These are phyloP conservation scores for cat (Felis catus) DNA, from an alignment of 2,113 vertebrate genomes.

Conservation along the genomic window DNA sequence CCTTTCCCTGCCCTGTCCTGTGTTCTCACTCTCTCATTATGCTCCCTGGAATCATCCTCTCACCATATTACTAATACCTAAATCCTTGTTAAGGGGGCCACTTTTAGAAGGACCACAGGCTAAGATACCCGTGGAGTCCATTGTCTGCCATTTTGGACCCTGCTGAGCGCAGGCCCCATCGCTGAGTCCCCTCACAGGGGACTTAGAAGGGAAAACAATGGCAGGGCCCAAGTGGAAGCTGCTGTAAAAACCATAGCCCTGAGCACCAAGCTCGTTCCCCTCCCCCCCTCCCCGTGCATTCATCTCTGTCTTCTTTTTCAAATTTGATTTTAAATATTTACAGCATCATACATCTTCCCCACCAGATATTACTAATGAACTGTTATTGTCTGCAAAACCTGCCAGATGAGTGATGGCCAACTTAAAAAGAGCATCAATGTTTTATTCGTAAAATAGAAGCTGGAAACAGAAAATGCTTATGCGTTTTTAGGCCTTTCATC, in stretches of 20 bases:
- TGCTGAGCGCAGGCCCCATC: neutral
- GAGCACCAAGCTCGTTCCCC: slow-evolving; percentile 83
- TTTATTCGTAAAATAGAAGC: slow-evolving; percentile 98
- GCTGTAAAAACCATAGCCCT: slow-evolving; percentile 83
- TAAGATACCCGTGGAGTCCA: neutral
- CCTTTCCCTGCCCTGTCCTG: neutral
- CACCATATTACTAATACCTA: neutral
- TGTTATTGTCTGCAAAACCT: slow-evolving; percentile 97
- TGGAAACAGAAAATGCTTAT: slow-evolving; percentile 86
- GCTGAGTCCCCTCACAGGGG: slow-evolving; percentile 59
- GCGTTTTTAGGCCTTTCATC: slow-evolving; percentile 64
- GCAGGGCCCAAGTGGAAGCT: slow-evolving; percentile 60
- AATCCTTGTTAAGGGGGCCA: neutral
- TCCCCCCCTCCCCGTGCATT: slow-evolving; percentile 84
- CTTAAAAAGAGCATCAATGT: slow-evolving; percentile 99
- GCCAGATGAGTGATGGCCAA: slow-evolving; percentile 96
- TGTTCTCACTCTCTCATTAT: neutral
- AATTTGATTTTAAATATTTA: slow-evolving; percentile 99
- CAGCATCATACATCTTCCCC: slow-evolving; percentile 97
- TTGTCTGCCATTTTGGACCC: neutral
- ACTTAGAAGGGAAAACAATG: slow-evolving; percentile 77
- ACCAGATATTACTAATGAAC: slow-evolving; percentile 98
- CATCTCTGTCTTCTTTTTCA: slow-evolving; percentile 99
- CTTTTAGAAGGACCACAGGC: neutral
- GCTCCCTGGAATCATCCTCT: neutral